Conservation (phyloP, 2,113 vertebrate genomes). For the Dermatemys mawii region DNA sequence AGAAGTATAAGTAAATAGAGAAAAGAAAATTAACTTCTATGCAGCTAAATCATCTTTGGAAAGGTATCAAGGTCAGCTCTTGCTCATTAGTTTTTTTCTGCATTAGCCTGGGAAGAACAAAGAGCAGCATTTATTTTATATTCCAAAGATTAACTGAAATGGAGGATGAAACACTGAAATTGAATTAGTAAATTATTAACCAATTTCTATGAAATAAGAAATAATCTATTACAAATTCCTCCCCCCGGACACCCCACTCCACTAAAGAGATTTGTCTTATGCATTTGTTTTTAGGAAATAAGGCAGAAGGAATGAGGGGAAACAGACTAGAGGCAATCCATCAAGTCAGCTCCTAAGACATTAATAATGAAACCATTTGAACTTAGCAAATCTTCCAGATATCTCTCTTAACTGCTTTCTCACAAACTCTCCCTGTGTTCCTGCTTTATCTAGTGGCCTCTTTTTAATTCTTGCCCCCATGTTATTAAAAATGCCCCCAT, state of each 20-base stretch:
- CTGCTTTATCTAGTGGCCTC: slow-evolving; percentile 20
- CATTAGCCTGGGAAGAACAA: slow-evolving; percentile 55
- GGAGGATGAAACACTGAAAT: slow-evolving; percentile 45
- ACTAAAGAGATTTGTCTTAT: slow-evolving; percentile 53
- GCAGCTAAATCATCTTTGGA: slow-evolving; percentile 30
- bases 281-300: slow-evolving; percentile 52
- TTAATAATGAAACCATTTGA: slow-evolving; percentile 67
- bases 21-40: not conserved
- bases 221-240: slow-evolving; percentile 58
- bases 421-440: slow-evolving; percentile 15
- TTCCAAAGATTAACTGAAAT: slow-evolving; percentile 62
- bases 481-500: not conserved
- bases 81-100: slow-evolving; percentile 51
- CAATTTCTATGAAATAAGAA: slow-evolving; percentile 71
- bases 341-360: slow-evolving; percentile 51
- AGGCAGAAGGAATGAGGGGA: slow-evolving; percentile 35
- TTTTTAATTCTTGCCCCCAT: not conserved
- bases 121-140: slow-evolving; percentile 62
- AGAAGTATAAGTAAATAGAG: slow-evolving; percentile 50
- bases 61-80: slow-evolving; percentile 46
- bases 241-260: not conserved
- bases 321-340: slow-evolving; percentile 21
- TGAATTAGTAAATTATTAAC: slow-evolving; percentile 73
- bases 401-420: slow-evolving; percentile 24
- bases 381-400: slow-evolving; percentile 34